These are phyloP conservation scores for Habropoda laboriosa DNA, from an alignment of 1,140 invertebrate genomes.

Conservation along the genomic window DNA sequence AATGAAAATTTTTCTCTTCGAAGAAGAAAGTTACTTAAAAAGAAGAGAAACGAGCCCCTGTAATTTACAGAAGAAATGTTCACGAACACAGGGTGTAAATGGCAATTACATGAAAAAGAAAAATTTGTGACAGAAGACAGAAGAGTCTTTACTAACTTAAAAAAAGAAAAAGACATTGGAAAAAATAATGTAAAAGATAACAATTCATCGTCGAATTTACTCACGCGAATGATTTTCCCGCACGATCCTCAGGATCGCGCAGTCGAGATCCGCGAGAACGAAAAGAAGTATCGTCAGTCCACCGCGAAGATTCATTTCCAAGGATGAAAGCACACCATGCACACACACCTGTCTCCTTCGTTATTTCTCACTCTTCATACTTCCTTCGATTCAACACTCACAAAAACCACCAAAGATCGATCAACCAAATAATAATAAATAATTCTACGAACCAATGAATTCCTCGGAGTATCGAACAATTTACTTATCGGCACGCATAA, in stretches of 20 bases:
- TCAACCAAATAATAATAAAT: no score
- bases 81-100: no score
- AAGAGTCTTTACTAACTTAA: no score
- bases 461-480: background rate
- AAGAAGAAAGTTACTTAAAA: no score
- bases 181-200: background rate
- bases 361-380: conserved; percentile 36
- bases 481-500: conserved; percentile 18
- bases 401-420: no score
- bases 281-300: conserved; percentile 67
- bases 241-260: conserved; percentile 64
- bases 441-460: background rate
- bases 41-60: no score
- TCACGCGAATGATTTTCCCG: conserved; percentile 72
- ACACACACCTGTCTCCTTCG: background rate
- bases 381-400: background rate
- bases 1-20: no score
- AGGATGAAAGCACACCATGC: conserved; percentile 1
- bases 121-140: no score
- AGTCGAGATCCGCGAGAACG: conserved; percentile 58
- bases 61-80: no score
- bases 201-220: conserved; percentile 19
- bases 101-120: no score
- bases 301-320: conserved; percentile 65
- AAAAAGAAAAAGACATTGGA: background rate